A percentile compares a stretch with the other conserved stretches of the same genome.
phyloP scores from a whole-genome alignment of 1,140 invertebrate species.

The Lucilia cuprina region DNA sequence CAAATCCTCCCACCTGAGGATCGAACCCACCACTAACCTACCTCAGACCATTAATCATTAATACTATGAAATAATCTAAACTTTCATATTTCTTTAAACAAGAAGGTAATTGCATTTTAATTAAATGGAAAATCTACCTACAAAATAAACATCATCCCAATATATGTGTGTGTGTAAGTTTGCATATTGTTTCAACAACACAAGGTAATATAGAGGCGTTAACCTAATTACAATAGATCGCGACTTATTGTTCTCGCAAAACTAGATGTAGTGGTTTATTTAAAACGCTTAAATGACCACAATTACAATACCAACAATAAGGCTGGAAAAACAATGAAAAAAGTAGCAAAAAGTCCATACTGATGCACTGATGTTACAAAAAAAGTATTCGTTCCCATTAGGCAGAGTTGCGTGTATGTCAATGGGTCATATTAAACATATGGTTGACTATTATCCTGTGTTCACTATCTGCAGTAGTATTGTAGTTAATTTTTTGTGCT shows the following conservation, averaged over 20 bases:
- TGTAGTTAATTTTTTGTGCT: not conserved
- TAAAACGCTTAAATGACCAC: conserved; percentile 7
- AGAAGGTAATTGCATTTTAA: no score
- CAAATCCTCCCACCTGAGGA: no score
- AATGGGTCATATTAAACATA: not conserved
- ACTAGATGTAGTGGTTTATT: not conserved
- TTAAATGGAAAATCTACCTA: no score
- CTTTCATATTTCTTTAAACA: no score
- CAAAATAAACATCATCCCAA: no score
- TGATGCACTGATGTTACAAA: not conserved
- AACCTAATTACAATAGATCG: conserved; percentile 3
- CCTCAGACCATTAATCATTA: no score
- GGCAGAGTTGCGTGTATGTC: not conserved
- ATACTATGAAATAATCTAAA: no score
- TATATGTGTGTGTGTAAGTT: not conserved
- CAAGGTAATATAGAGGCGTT: not conserved
- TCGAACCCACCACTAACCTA: no score
- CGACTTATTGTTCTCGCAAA: not conserved
- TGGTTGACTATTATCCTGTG: not conserved
- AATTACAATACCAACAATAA: not conserved
- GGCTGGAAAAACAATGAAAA: not conserved
- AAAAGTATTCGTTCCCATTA: no score
- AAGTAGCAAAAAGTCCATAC: not conserved
- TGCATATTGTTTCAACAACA: not conserved
- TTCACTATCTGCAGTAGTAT: not conserved